Conservation (phyloP, 2,888 invertebrate species). For the Sceliomorpha sp. region DNA sequence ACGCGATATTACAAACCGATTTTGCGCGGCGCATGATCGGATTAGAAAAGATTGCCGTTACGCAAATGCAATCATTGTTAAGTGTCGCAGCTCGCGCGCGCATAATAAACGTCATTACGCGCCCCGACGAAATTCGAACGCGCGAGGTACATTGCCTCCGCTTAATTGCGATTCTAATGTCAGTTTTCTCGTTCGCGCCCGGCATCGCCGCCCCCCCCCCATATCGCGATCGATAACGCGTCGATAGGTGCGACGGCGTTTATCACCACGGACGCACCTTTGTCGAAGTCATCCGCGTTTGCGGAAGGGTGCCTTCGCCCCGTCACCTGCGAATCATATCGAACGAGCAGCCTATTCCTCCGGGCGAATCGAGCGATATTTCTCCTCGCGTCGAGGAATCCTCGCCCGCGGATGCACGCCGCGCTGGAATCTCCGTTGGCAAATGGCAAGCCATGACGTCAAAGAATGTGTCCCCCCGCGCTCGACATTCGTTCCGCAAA, state of each 20-base stretch:
- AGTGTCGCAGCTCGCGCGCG: too few relatives aligned
- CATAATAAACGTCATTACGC: neutral
- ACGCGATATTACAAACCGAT: constrained; percentile 10
- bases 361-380: constrained; percentile 37
- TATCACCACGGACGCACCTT: too few relatives aligned
- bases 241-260: too few relatives aligned
- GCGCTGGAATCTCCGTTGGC: constrained; percentile 62
- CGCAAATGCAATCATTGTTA: too few relatives aligned
- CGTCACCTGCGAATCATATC: constrained; percentile 9
- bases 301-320: constrained; percentile 1
- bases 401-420: constrained; percentile 50
- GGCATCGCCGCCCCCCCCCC: too few relatives aligned
- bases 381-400: constrained; percentile 61
- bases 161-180: too few relatives aligned
- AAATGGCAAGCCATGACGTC: constrained; percentile 64
- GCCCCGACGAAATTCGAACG: neutral
- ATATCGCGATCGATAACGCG: too few relatives aligned
- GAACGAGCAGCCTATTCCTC: constrained; percentile 26
- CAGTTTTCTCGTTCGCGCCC: too few relatives aligned
- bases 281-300: neutral
- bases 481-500: constrained; percentile 22
- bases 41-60: too few relatives aligned
- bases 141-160: too few relatives aligned
- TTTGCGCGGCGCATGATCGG: constrained; percentile 14
- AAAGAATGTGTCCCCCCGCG: constrained; percentile 64